Evolutionary conservation across 2,888 invertebrate genomes (phyloP), one percentile per base, ranked within the genome.

Genomic region (Drosophila ustulata): DNA sequence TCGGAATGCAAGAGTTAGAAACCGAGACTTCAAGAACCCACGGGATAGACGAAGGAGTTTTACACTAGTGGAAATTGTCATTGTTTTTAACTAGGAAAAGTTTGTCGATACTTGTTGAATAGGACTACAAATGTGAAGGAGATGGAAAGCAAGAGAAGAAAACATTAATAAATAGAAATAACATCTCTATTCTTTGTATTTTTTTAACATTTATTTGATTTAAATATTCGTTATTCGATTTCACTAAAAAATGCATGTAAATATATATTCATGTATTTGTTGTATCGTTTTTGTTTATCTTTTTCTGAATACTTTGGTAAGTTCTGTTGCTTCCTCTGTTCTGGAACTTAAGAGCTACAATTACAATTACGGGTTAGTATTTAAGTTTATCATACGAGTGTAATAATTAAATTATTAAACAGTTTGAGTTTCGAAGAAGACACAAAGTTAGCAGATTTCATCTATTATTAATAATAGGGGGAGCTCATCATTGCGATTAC

Each of bases 221-320:
- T 80, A 83, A 66, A 80, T 66, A 77, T 51, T 70, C 53, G 50
- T 69, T 80, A 30, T 70, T 77, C 55, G 78, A 89, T 85, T 85
- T 89, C 89, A 85, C 85, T 85, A 85, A 89, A 85, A 85, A 85
- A 85, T 85, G 88, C 89, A 85, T 84, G 88, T 85, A 89, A 84
- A 88, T 85, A 84, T 81, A 88, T 83, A 84, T 78, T 62, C 79
- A 87, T 80, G 78, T 83, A 75, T 80, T 52, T 62, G 56, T 47
- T 74, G 45, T 78, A 71, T 74, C 47, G 73, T 75, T 18, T 23
- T 11, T 82, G 61, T 57, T 53, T 13, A 30, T 43, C 37, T 37
- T 69, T 41, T 41, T 18, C 39, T 66, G 59, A 83, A 83, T 83
- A 83, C 83, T 83, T 83, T 83, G 83, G 83, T 83, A 83, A 83